phyloP scores from a whole-genome alignment of 2,797 vertebrate genomes.

The Margarornis squamiger region DNA sequence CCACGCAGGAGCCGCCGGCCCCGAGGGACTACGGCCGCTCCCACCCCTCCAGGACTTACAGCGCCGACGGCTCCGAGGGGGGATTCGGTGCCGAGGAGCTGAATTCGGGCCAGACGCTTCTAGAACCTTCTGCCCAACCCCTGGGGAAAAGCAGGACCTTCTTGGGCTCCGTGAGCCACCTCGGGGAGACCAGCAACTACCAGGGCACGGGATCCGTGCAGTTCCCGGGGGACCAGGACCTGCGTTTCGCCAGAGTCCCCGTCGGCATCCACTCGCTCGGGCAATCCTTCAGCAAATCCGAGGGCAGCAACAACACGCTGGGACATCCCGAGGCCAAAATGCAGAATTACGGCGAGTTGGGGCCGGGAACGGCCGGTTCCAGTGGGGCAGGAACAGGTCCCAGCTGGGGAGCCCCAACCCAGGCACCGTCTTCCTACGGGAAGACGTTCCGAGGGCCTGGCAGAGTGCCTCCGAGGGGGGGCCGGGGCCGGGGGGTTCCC shows the following conservation, averaged over 20 bases:
- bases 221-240: conserved; percentile 96
- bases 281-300: conserved; percentile 71
- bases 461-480: conserved; percentile 76
- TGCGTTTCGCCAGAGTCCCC: conserved; percentile 87
- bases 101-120: conserved; percentile 74
- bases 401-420: conserved; percentile 74
- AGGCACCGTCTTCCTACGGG: conserved; percentile 68
- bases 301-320: conserved; percentile 74
- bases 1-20: conserved; percentile 69
- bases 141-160: conserved; percentile 83
- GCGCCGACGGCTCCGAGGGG: conserved; percentile 73
- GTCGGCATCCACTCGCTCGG: conserved; percentile 69
- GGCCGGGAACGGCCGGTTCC: conserved; percentile 58
- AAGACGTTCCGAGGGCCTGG: conserved; percentile 76
- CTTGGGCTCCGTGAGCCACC: conserved; percentile 80
- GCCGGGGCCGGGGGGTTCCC: conserved; percentile 79
- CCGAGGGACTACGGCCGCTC: conserved; percentile 69
- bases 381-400: conserved; percentile 72
- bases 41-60: conserved; percentile 77
- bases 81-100: conserved; percentile 75
- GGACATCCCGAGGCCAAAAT: conserved; percentile 77
- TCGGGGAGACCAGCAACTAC: conserved; percentile 79
- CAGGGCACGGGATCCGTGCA: conserved; percentile 82
- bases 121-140: conserved; percentile 72
- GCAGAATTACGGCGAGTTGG: conserved; percentile 76